Conservation (phyloP, 2,113 vertebrate genomes). For the Castor canadensis region DNA sequence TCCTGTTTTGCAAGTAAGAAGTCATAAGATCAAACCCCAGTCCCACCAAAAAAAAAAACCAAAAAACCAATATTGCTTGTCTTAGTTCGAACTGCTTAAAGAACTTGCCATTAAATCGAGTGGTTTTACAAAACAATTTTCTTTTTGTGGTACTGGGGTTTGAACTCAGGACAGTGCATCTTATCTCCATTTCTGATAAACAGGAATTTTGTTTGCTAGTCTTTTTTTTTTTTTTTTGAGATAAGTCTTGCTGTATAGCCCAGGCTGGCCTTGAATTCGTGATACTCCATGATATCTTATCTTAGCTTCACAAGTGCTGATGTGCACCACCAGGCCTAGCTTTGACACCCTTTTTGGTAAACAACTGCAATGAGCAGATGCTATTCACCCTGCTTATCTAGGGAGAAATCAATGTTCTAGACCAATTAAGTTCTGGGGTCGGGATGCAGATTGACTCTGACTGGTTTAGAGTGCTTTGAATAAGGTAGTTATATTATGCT, state of each 20-base stretch:
- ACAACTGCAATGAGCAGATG: background rate
- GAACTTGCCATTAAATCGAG: too few relatives aligned
- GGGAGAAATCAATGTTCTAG: background rate
- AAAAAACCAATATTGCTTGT: too few relatives aligned
- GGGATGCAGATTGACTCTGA: background rate
- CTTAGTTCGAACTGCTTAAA: background rate
- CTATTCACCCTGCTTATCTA: background rate
- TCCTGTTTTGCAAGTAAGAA: too few relatives aligned
- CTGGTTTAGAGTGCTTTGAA: background rate
- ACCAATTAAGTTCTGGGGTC: background rate
- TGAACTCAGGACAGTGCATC: too few relatives aligned
- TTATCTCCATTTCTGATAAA: too few relatives aligned
- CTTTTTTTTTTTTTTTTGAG: background rate
- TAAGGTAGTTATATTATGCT: background rate
- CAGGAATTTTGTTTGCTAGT: too few relatives aligned
- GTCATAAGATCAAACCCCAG: background rate
- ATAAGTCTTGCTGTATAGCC: background rate
- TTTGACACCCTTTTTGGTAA: background rate
- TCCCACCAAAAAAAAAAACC: background rate
- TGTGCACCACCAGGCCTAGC: too few relatives aligned
- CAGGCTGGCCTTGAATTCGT: background rate
- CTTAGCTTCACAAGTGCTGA: background rate
- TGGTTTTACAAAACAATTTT: too few relatives aligned
- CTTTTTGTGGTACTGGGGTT: too few relatives aligned
- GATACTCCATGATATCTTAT: background rate